Evolutionary conservation across 2,888 invertebrate genomes (phyloP), one percentile per base, ranked within the genome.

Genomic region (Andrena dorsata): DNA sequence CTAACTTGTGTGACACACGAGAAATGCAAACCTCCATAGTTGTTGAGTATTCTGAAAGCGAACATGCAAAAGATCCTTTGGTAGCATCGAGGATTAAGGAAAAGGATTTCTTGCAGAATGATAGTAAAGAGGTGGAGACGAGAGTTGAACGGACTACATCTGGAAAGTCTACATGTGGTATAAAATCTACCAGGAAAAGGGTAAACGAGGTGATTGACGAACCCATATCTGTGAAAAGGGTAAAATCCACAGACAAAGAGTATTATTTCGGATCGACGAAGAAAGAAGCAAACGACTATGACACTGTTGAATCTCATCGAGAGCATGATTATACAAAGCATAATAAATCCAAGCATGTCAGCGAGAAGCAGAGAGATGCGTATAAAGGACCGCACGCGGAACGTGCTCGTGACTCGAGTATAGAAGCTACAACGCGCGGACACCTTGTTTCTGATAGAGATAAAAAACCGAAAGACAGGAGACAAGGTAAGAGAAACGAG

Each of bases 151-250:
- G 13, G 35, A n/a, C n/a, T n/a, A n/a, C n/a, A n/a, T n/a, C n/a
- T n/a, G n/a, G n/a, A n/a, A 66, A 23, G 8, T 5, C 63, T 16
- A 13, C 5, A 6, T 6, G n/a, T 10, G 7, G 3, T 1, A 7
- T 13, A 23, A 70, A 32, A 0, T 5, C 0, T 13, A 63, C 16
- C 4, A 23, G 79, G 8, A 79, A 79, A 65, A 76, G 75, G 53
- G 28, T 10, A 1, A 32, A 30, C 2, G 70, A 75, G 5, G 70
- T 70, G 2, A 30, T 16, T 1, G 20, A 23, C 4, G 10, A 2
- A 2, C 6, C 53, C 0, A 7, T 23, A n/a, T 5, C 35, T 7
- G 8, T 0, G 0, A 82, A 82, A 56, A 70, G 75, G 13, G 3
- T 60, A 0, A 71, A 80, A n/a, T 13, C 7, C 2, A 20, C 6